Evolutionary conservation across 1,140 invertebrate species (phyloP).

Genomic region (Scaptomyza graminum): DNA sequence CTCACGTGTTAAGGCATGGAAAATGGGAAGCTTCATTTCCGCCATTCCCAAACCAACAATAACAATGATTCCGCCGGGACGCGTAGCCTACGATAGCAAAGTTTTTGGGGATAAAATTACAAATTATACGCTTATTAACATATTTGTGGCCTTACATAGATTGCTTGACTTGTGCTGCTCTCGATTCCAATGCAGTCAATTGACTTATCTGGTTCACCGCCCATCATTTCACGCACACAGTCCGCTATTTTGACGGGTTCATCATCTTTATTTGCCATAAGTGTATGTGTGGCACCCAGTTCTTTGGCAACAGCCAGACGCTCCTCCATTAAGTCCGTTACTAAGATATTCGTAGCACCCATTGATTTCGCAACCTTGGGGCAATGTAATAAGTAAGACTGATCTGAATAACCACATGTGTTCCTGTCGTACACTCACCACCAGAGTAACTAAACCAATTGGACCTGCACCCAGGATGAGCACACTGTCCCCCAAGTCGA

Average conservation of each 20-base stretch:
- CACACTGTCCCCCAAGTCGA: conserved; percentile 89
- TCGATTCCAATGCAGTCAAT: conserved; percentile 96
- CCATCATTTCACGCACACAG: conserved; percentile 87
- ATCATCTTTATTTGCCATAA: conserved; percentile 86
- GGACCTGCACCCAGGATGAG: conserved; percentile 96
- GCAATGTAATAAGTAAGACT: not conserved
- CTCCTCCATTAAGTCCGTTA: conserved; percentile 91
- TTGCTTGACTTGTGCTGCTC: conserved; percentile 89
- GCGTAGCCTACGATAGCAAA: conserved; percentile 88
- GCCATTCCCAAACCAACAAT: conserved; percentile 93
- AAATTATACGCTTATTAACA: not conserved
- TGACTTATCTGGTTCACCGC: conserved; percentile 89
- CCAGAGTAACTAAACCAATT: conserved; percentile 93
- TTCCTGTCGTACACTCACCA: conserved; percentile 84
- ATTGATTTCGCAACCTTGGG: conserved; percentile 90
- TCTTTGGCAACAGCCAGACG: conserved; percentile 92
- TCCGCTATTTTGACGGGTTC: conserved; percentile 87
- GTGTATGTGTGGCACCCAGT: conserved; percentile 91
- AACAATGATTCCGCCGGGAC: conserved; percentile 91
- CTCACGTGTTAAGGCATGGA: conserved; percentile 91
- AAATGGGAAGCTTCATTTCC: conserved; percentile 92
- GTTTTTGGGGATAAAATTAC: not conserved
- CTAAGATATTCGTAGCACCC: conserved; percentile 92
- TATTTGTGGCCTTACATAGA: conserved; percentile 83
- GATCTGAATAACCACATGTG: too few species aligned